These are phyloP conservation scores for Fragum sueziense DNA, from an alignment of 2,888 invertebrate genomes.

Conservation along the genomic window DNA sequence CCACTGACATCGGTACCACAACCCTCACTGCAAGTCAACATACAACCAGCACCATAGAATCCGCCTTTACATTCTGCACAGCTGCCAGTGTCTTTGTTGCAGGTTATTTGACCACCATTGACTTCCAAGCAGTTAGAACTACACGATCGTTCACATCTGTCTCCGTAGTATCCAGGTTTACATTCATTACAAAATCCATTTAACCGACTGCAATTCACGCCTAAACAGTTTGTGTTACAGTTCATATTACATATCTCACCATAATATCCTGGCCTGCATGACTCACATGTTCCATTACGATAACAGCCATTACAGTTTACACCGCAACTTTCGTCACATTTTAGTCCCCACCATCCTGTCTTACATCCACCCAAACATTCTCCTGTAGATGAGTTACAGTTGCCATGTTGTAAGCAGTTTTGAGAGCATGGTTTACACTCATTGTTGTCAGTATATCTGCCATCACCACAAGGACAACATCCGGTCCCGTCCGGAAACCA, in stretches of 20 bases:
- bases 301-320: too few relatives aligned
- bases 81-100: not conserved
- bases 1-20: not conserved
- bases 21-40: not conserved
- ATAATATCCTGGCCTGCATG: not conserved
- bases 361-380: not conserved
- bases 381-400: not conserved
- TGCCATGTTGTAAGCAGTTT: not conserved
- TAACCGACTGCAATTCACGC: too few relatives aligned
- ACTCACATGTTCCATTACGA: not conserved
- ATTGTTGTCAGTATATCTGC: not conserved
- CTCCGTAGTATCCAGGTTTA: too few relatives aligned
- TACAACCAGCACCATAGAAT: not conserved
- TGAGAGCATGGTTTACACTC: not conserved
- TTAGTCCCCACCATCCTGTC: not conserved
- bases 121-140: not conserved
- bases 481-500: not conserved
- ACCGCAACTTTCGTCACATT: not conserved
- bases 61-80: not conserved
- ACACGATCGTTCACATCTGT: not conserved
- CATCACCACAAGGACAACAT: not conserved
- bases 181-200: too few relatives aligned
- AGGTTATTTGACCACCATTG: not conserved
- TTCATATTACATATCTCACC: too few relatives aligned
- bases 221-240: too few relatives aligned